phyloP scores from a whole-genome alignment of 2,797 vertebrate genomes.

The Dendrocincla tyrannina region DNA sequence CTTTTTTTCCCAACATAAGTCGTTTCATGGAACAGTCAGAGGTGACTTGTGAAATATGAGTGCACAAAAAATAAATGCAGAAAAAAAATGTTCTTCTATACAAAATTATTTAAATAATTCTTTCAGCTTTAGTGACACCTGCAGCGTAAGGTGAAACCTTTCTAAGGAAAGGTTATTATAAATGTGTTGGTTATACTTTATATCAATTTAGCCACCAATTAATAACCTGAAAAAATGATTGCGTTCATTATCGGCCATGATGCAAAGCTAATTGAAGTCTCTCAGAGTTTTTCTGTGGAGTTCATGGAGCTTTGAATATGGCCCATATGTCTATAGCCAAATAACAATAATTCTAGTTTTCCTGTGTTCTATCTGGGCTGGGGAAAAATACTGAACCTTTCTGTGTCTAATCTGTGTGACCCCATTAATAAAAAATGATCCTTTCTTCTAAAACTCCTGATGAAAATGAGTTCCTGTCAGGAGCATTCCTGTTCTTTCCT shows the following conservation, averaged over 20 bases:
- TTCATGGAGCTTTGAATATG: background rate
- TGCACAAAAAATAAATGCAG: background rate
- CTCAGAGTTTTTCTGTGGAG: background rate
- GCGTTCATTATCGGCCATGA: background rate
- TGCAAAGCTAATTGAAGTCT: slow-evolving; percentile 7
- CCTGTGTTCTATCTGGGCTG: background rate
- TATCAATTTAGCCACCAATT: background rate
- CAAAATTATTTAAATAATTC: background rate
- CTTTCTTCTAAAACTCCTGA: background rate
- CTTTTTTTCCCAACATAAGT: background rate
- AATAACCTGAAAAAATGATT: slow-evolving; percentile 6
- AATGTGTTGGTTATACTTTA: background rate
- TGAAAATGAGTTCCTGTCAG: background rate
- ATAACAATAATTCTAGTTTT: background rate
- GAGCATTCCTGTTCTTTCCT: background rate
- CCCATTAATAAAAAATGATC: background rate
- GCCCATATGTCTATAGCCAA: background rate
- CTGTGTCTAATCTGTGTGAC: background rate
- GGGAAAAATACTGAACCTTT: background rate
- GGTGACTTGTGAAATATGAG: background rate
- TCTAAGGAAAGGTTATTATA: background rate
- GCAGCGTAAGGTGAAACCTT: background rate
- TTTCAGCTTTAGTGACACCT: background rate
- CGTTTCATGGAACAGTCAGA: background rate
- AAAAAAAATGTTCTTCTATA: background rate